Evolutionary conservation across 2,797 vertebrate species (phyloP), one percentile per base, ranked within the genome.

Genomic region (Falco peregrinus): DNA sequence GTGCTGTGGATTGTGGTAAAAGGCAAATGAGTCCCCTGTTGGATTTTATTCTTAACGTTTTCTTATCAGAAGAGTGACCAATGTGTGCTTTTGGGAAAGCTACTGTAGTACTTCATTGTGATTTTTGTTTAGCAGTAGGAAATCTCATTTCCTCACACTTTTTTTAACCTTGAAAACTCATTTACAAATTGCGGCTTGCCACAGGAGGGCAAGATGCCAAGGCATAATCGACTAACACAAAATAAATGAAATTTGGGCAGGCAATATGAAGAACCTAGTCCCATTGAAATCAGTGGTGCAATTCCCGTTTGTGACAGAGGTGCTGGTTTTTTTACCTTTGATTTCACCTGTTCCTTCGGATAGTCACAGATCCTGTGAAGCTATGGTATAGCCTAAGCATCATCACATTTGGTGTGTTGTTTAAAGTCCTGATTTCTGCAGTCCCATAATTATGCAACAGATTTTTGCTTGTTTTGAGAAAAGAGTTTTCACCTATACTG

Each of bases 91-190:
- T 39, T 80, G 88, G 64, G 50, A 92, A 89, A 54, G 68, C 26
- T 68, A 3, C 70, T 71, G 28, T 37, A 59, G 12, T 75, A 21
- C 24, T 71, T 75, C 31, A 22, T 59, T 22, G 71, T 61, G 84
- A 29, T 64, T 84, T 87, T 70, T 79, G 41, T 60, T 64, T 57
- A 71, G 68, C 5, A 0, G 50, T 68, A 87, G 71, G 82, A 91
- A 93, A 81, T 85, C 48, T 87, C 64, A 29, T 92, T 93, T 93
- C 89, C 68, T 83, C 87, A 63, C 16, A 2, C 37, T 59, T 68
- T 70, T 71, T 76, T 86, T 93, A 91, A 95, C 88, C 78, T 95
- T 92, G 86, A 89, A 80, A 89, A 41, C 53, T 75, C 60, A 39
- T 84, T 93, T 89, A 53, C 71, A 83, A 85, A 83, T 84, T 60